Conservation (phyloP, 2,888 invertebrate genomes). For the Apantesis nais region DNA sequence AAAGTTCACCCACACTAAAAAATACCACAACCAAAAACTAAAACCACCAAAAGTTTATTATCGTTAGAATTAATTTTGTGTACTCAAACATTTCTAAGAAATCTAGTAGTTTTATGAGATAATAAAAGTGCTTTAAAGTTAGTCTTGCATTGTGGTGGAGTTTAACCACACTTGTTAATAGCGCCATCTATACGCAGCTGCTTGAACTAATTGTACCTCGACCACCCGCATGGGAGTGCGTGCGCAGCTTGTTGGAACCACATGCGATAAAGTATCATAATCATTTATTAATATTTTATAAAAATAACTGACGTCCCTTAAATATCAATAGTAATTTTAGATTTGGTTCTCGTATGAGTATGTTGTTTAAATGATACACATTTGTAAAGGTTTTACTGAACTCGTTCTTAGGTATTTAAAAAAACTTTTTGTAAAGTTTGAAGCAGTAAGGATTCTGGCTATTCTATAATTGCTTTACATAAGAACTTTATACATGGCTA, state of each 20-base stretch:
- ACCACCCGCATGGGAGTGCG: slow-evolving; percentile 57
- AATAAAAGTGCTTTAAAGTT: slow-evolving; percentile 46
- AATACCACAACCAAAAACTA: slow-evolving; percentile 12
- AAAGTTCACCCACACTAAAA: slow-evolving; percentile 12
- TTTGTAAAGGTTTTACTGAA: neutral
- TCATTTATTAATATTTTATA: neutral
- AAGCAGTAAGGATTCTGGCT: too few species aligned
- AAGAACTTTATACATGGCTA: too few species aligned
- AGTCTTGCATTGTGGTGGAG: slow-evolving; percentile 20
- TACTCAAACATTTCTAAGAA: slow-evolving; percentile 36
- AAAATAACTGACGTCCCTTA: neutral
- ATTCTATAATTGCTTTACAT: too few species aligned
- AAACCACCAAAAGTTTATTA: slow-evolving; percentile 15
- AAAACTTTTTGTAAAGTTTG: too few species aligned
- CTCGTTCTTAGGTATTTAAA: neutral
- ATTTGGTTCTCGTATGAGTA: neutral
- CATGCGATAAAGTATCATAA: neutral
- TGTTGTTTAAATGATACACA: neutral
- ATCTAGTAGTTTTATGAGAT: slow-evolving; percentile 47
- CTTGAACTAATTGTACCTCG: slow-evolving; percentile 53
- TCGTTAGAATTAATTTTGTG: slow-evolving; percentile 35
- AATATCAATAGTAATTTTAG: neutral
- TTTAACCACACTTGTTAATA: slow-evolving; percentile 50
- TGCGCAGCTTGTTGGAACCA: slow-evolving; percentile 17
- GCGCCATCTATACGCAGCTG: slow-evolving; percentile 72